Evolutionary conservation across 2,888 invertebrate genomes (phyloP).

Genomic region (Biston betularia): DNA sequence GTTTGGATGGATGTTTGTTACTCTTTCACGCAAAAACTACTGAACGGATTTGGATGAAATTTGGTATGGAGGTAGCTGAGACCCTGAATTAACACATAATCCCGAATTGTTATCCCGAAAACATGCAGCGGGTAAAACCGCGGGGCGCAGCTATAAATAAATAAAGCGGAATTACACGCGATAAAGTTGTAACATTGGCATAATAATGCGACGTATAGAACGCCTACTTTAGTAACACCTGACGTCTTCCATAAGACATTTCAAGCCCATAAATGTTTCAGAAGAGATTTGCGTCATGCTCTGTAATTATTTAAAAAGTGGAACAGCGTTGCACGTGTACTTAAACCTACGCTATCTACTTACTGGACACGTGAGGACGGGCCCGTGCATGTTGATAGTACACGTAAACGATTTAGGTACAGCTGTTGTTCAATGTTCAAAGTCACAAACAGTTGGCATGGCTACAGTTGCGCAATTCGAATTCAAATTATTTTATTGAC

Average conservation of each 20-base stretch:
- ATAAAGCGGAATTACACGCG: no score
- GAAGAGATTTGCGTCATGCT: not conserved
- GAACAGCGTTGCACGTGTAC: not conserved
- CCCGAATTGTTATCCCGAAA: no score
- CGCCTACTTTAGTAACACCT: not conserved
- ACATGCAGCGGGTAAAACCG: no score
- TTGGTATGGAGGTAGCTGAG: no score
- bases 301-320: not conserved
- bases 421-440: not conserved
- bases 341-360: not conserved
- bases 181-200: no score
- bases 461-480: not conserved
- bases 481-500: no score
- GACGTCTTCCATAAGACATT: not conserved
- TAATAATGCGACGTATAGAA: no score
- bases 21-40: no score
- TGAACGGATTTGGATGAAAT: no score
- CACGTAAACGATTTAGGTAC: not conserved
- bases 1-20: no score
- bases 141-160: no score
- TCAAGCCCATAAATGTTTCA: conserved; percentile 5
- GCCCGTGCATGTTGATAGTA: not conserved
- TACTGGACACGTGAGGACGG: conserved; percentile 2
- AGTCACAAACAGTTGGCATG: not conserved
- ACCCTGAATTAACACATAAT: no score